Percentiles rank a stretch among this genome's conserved stretches.
Evolutionary conservation across 2,888 invertebrate genomes (phyloP).

Genomic region (Dasypogon diadema): DNA sequence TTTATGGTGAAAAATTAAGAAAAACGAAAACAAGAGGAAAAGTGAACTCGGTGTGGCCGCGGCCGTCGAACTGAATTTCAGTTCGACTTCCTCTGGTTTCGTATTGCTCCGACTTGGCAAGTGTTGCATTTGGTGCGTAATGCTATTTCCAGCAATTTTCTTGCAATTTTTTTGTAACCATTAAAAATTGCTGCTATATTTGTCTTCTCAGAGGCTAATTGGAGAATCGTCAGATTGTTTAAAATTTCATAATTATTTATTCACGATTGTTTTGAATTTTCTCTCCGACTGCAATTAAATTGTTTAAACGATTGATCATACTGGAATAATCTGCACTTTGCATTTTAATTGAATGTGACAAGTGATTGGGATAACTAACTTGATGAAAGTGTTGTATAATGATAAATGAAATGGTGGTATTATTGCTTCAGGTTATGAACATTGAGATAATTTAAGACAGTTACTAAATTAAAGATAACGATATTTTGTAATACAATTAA

Average conservation of each 20-base stretch:
- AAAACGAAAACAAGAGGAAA: neutral
- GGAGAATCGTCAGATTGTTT: constrained; percentile 16
- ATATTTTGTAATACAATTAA: no score
- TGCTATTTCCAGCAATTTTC: constrained; percentile 39
- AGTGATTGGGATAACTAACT: constrained; percentile 10
- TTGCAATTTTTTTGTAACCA: no score
- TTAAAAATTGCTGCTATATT: constrained; percentile 13
- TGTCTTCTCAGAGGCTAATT: constrained; percentile 3
- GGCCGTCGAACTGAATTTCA: constrained; percentile 26
- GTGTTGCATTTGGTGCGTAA: constrained; percentile 29
- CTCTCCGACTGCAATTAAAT: constrained; percentile 3
- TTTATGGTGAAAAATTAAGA: no score
- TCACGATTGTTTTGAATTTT: constrained; percentile 6
- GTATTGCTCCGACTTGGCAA: constrained; percentile 13
- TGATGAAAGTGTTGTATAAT: no score
- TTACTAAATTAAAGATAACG: no score
- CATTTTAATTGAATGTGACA: constrained; percentile 13
- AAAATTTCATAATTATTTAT: constrained; percentile 42
- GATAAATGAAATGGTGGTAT: no score
- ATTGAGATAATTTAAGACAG: no score
- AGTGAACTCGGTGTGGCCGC: neutral
- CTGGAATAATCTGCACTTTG: constrained; percentile 9
- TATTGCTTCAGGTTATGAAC: no score
- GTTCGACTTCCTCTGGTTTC: constrained; percentile 26
- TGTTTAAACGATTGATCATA: constrained; percentile 15